Base-by-base conservation (phyloP, 2,797 vertebrate genomes). In the Fratercula arctica region DNA sequence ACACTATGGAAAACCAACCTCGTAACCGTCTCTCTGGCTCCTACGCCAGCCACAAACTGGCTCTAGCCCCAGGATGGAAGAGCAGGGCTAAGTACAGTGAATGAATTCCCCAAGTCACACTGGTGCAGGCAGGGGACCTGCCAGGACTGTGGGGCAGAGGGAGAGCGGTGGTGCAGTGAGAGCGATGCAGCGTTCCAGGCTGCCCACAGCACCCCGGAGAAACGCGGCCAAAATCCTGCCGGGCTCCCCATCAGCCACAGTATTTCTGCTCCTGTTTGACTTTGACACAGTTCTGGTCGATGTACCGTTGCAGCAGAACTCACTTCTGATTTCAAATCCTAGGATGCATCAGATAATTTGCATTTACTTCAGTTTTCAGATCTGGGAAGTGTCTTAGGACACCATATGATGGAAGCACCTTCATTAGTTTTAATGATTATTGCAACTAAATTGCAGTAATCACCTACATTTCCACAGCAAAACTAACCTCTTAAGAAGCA, bases 161-260 rank as follows among this genome's bases (percentile, higher is more conserved):
- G 0, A 31, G 0, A 23, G 33, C 1, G 0, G 10, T 3, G 37
- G 69, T 60, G 21, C 39, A 5, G n/a, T 0, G 0, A 23, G 0
- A 23, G 33, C 1, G 0, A 37, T 7, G 14, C 14, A 4, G 9
- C 1, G 3, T 15, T 24, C 21, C 39, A 3, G 46, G 25, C 26
- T 37, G 28, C 21, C 54, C 26, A 2, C 29, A 50, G 83, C 57
- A 35, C 16, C 56, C 51, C 2, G 7, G 41, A 24, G 37, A 31
- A 53, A 31, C 9, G 16, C 35, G 1, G 14, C 24, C 29, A 7
- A 45, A 46, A 13, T 13, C 50, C 77, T 13, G 19, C 37, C 1
- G 2, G 3, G 29, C 33, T 39, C 50, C 8, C 16, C 3, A 2
- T 4, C 5, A 43, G 39, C 57, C 79, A 15, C 43, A 1, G 41